Percentiles rank a stretch among this genome's conserved stretches.
phyloP scores from a whole-genome alignment of 2,113 vertebrate species.

The Perca flavescens region DNA sequence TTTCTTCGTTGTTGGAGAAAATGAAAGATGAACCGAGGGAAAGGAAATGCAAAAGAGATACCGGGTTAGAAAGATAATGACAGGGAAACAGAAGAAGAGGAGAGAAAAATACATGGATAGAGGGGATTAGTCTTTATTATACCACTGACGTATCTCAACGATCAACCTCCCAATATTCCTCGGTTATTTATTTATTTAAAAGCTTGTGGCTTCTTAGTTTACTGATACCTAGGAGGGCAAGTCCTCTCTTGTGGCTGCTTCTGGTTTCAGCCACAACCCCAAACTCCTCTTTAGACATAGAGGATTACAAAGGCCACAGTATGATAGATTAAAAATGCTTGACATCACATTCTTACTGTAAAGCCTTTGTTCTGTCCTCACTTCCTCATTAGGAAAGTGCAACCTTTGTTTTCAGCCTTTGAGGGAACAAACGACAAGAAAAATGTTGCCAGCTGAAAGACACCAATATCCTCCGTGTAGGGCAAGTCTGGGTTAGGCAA shows the following conservation, averaged over 20 bases:
- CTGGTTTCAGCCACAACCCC: slow-evolving; percentile 38
- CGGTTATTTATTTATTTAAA: slow-evolving; percentile 39
- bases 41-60: not conserved
- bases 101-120: slow-evolving; percentile 14
- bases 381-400: slow-evolving; percentile 54
- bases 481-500: slow-evolving; percentile 22
- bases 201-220: slow-evolving; percentile 42
- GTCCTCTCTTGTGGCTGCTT: slow-evolving; percentile 39
- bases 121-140: slow-evolving; percentile 33
- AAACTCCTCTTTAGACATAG: slow-evolving; percentile 40
- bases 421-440: slow-evolving; percentile 25
- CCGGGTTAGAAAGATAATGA: slow-evolving; percentile 19
- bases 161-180: slow-evolving; percentile 34
- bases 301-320: slow-evolving; percentile 50
- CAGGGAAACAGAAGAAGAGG: slow-evolving; percentile 11
- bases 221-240: slow-evolving; percentile 28
- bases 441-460: slow-evolving; percentile 45
- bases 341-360: slow-evolving; percentile 38
- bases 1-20: not conserved
- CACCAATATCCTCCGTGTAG: slow-evolving; percentile 47
- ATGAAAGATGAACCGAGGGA: slow-evolving; percentile 21
- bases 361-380: slow-evolving; percentile 65
- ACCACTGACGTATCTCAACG: slow-evolving; percentile 11
- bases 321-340: slow-evolving; percentile 52
- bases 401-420: slow-evolving; percentile 35